A percentile compares a stretch with the other conserved stretches of the same genome.
Conservation (phyloP, 2,113 vertebrate genomes). For the Perca schrenkii region DNA sequence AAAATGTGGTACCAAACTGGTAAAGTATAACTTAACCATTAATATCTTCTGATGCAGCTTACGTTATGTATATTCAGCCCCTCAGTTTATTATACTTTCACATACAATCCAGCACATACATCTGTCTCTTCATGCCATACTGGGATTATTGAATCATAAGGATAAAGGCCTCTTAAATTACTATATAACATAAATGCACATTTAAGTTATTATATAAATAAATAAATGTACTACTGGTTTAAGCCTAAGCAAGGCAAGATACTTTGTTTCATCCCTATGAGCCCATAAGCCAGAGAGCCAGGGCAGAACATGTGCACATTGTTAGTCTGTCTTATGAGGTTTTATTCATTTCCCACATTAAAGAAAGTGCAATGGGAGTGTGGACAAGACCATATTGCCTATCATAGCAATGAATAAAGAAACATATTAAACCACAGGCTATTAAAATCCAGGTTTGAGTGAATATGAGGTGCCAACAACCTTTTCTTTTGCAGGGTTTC, state of each 20-base stretch:
- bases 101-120: constrained; percentile 12
- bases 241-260: constrained; percentile 19
- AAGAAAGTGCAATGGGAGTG: not conserved
- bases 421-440: not conserved
- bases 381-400: not conserved
- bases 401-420: not conserved
- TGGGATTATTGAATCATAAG: constrained; percentile 27
- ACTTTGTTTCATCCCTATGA: constrained; percentile 20
- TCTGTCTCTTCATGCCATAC: not conserved
- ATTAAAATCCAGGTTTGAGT: not conserved
- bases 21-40: constrained; percentile 10
- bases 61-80: constrained; percentile 3
- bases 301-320: constrained; percentile 14
- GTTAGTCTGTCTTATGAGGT: constrained; percentile 12
- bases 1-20: not conserved
- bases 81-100: constrained; percentile 4
- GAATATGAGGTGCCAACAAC: not conserved
- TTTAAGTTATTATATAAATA: constrained; percentile 34
- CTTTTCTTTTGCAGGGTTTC: not conserved
- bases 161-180: constrained; percentile 29
- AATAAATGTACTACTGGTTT: constrained; percentile 19
- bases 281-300: constrained; percentile 21
- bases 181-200: not conserved
- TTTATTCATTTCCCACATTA: constrained; percentile 9
- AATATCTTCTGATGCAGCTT: constrained; percentile 11